Base-by-base conservation (phyloP, 1,140 invertebrate species). In the Bombus sylvicola region DNA sequence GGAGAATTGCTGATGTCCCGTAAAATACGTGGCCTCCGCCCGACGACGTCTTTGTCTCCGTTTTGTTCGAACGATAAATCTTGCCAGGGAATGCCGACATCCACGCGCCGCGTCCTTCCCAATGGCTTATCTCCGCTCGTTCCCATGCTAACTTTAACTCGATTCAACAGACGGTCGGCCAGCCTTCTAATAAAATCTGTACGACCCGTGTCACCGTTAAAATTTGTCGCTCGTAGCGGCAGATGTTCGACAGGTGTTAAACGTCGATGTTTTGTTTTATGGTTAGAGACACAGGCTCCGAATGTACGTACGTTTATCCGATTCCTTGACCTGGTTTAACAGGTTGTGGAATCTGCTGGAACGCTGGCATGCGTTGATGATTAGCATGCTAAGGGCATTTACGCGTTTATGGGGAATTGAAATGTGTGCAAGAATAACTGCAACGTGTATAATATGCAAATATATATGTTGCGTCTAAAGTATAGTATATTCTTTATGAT, bases 1-100 rank as follows among this genome's bases (percentile, higher is more conserved):
- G 31, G 59, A 74, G 80, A 83, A 76, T 83, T 66, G 81, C 81
- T 53, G 81, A 83, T 83, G 81, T 43, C 81, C 64, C 81, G 72
- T 83, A 66, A 83, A 83, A 83, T 75, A 76, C 73, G 72, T 47
- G 41, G 12, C 25, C 66, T 25, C 31, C 31, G 8, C 15, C n/a
- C 47, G 47, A 53, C 47, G 6, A 15, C 13, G 13, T 66, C 59
- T 75, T 34, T 76, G 57, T 75, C 81, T 66, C 10, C 59, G 57
- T 66, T 76, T 83, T 83, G 62, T 68, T 76, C 59, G 25, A 43
- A 18, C 59, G 73, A 83, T 83, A 83, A 83, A 83, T 82, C 80
- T 75, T 43, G 22, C 39, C n/a, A 15, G 43, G 15, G 22, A 37
- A 68, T 68, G 18, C 66, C 31, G 28, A 12, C 28, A 39, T 47